phyloP scores from a whole-genome alignment of 2,113 vertebrate genomes.

The Stegastes partitus region DNA sequence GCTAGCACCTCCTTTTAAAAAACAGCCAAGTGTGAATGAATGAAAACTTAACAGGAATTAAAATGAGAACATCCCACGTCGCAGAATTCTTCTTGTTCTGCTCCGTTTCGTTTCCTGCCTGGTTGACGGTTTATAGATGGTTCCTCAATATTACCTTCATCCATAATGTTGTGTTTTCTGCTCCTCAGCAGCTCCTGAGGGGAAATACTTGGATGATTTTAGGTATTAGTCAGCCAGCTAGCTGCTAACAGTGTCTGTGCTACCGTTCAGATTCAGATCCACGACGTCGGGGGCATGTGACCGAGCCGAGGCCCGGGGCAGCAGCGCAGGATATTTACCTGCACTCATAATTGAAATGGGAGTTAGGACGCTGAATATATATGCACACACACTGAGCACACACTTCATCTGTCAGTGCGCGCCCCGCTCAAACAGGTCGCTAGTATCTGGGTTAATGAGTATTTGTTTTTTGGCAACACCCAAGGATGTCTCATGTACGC shows the following conservation, averaged over 20 bases:
- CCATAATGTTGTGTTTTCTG: too few species aligned
- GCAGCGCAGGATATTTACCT: conserved; percentile 39
- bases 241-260: background rate
- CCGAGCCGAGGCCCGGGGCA: conserved; percentile 1
- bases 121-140: too few species aligned
- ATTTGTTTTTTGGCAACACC: conserved; percentile 81
- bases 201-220: too few species aligned
- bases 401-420: conserved; percentile 61
- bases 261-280: conserved; percentile 1
- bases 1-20: too few species aligned
- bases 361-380: conserved; percentile 31
- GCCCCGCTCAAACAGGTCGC: conserved; percentile 59
- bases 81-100: too few species aligned
- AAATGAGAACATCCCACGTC: too few species aligned
- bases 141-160: too few species aligned
- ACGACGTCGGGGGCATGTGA: conserved; percentile 15
- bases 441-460: conserved; percentile 74
- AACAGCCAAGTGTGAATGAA: too few species aligned
- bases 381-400: conserved; percentile 36
- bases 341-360: conserved; percentile 50
- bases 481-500: conserved; percentile 69
- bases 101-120: too few species aligned
- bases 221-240: background rate
- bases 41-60: too few species aligned
- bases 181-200: too few species aligned